Conservation (phyloP, 2,113 vertebrate genomes). For the Neopipo cinnamomea region DNA sequence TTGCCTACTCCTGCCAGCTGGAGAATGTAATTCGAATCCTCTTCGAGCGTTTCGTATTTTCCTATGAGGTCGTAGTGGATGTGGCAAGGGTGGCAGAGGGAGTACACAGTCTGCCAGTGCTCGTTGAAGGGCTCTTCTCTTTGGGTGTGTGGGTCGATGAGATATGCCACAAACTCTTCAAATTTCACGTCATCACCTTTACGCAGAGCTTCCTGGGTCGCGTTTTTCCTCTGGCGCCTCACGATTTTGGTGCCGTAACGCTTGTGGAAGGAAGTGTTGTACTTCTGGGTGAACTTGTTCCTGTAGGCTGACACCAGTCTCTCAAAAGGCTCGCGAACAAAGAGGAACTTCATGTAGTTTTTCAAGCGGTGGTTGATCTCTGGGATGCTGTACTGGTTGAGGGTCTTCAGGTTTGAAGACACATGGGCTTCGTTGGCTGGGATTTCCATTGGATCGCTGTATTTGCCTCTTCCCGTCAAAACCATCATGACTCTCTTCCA, state of each 20-base stretch:
- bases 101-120: conserved; percentile 95
- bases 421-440: conserved; percentile 93
- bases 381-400: conserved; percentile 95
- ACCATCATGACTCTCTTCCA: conserved; percentile 99
- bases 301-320: conserved; percentile 95
- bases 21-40: conserved; percentile 90
- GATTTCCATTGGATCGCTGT: conserved; percentile 95
- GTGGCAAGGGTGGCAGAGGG: conserved; percentile 96
- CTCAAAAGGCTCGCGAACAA: conserved; percentile 96
- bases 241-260: conserved; percentile 96
- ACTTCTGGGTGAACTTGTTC: conserved; percentile 98
- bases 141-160: conserved; percentile 90
- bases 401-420: conserved; percentile 91
- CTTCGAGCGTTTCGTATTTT: conserved; percentile 95
- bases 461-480: conserved; percentile 91
- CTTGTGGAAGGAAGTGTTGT: conserved; percentile 98
- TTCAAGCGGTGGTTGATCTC: conserved; percentile 98
- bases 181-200: conserved; percentile 89
- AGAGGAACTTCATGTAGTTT: conserved; percentile 97
- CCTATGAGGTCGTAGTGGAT: conserved; percentile 97
- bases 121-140: conserved; percentile 94
- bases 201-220: conserved; percentile 88
- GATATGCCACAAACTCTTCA: conserved; percentile 91
- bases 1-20: conserved; percentile 84
- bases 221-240: conserved; percentile 91